phyloP scores from a whole-genome alignment of 2,888 invertebrate species.

The Ariolimax columbianus region DNA sequence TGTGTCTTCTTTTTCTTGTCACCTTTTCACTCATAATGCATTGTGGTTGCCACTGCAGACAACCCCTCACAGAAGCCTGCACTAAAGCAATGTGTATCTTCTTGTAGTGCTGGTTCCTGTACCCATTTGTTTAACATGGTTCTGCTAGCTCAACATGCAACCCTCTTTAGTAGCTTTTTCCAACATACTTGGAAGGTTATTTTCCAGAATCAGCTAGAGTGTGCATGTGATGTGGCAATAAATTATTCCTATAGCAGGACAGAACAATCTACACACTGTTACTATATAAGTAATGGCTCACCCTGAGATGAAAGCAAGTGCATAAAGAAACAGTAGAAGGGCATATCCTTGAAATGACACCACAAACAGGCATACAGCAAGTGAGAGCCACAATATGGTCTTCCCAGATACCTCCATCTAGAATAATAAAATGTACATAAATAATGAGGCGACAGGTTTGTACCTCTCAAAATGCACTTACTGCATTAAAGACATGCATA shows the following conservation, averaged over 20 bases:
- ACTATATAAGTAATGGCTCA: constrained; percentile 56
- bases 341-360: constrained; percentile 67
- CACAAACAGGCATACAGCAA: constrained; percentile 64
- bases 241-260: background rate
- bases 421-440: constrained; percentile 47
- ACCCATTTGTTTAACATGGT: too few species aligned
- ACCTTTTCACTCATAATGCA: too few species aligned
- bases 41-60: too few species aligned
- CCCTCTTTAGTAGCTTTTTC: too few species aligned
- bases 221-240: background rate
- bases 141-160: too few species aligned
- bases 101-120: too few species aligned
- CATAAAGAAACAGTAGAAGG: constrained; percentile 60
- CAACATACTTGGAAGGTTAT: too few species aligned
- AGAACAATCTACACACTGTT: background rate
- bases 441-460: background rate
- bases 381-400: constrained; percentile 62
- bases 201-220: too few species aligned
- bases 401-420: constrained; percentile 61
- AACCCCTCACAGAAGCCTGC: too few species aligned
- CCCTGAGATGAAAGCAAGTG: constrained; percentile 62
- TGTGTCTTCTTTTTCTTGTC: too few species aligned
- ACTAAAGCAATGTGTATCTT: too few species aligned
- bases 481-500: background rate
- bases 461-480: background rate